Percentiles rank a stretch among this genome's conserved stretches.
phyloP scores from a whole-genome alignment of 2,888 invertebrate species.

The Tillus elongatus region DNA sequence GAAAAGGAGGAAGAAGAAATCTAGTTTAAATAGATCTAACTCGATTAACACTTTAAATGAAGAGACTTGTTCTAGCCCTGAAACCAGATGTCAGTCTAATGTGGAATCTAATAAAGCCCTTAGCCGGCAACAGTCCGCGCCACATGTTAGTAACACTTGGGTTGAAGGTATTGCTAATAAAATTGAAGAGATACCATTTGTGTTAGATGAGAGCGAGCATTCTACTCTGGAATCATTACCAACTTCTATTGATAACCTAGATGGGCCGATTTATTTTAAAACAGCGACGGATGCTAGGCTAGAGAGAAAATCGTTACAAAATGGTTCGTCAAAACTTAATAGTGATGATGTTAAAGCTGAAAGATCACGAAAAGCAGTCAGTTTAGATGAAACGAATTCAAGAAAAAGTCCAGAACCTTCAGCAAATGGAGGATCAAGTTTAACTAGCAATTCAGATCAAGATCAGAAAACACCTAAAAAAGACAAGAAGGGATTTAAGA shows the following conservation, averaged over 20 bases:
- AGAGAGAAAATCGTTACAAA: conserved; percentile 30
- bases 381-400: conserved; percentile 28
- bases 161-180: conserved; percentile 21
- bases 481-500: conserved; percentile 60
- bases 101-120: conserved; percentile 18
- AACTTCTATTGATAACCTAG: conserved; percentile 21
- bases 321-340: conserved; percentile 15
- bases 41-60: conserved; percentile 28
- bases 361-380: conserved; percentile 31
- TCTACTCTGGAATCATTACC: conserved; percentile 32
- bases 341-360: conserved; percentile 16
- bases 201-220: conserved; percentile 38
- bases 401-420: conserved; percentile 22
- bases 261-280: conserved; percentile 39
- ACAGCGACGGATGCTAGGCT: conserved; percentile 40
- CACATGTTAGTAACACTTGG: conserved; percentile 23
- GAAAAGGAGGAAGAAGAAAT: conserved; percentile 20
- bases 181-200: conserved; percentile 35
- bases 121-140: conserved; percentile 23
- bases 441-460: conserved; percentile 26
- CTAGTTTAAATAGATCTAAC: conserved; percentile 23
- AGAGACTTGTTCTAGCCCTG: conserved; percentile 15
- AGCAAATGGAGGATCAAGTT: conserved; percentile 23
- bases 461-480: conserved; percentile 40
- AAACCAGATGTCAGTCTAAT: conserved; percentile 15